Percentiles rank a stretch among this genome's conserved stretches.
These are phyloP conservation scores for Drosophila paranaensis DNA, from an alignment of 2,888 invertebrate species.

Conservation along the genomic window DNA sequence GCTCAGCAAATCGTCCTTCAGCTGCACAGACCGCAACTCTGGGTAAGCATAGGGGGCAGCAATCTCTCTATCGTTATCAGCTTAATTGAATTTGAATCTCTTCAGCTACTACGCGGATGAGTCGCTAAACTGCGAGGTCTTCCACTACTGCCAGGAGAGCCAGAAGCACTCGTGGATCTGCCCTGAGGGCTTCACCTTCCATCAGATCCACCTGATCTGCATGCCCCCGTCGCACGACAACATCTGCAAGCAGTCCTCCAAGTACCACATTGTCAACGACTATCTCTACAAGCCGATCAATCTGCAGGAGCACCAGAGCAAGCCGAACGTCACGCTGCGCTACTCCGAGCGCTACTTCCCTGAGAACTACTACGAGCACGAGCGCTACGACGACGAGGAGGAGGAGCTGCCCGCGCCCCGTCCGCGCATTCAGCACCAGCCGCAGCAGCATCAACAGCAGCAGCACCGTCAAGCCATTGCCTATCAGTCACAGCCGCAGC, in stretches of 20 bases:
- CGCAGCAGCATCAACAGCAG: constrained; percentile 69
- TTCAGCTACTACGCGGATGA: constrained; percentile 93
- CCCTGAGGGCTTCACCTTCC: constrained; percentile 91
- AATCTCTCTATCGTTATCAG: background rate
- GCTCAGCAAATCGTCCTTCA: constrained; percentile 93
- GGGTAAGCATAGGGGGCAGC: constrained; percentile 85
- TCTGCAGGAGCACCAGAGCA: constrained; percentile 91
- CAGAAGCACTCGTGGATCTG: constrained; percentile 97
- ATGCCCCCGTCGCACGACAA: constrained; percentile 96
- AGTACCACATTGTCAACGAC: constrained; percentile 96
- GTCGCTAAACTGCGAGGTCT: constrained; percentile 94
- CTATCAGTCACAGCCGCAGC: constrained; percentile 53
- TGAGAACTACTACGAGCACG: constrained; percentile 90
- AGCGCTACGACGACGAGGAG: constrained; percentile 83
- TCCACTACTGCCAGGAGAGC: constrained; percentile 96
- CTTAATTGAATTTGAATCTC: background rate
- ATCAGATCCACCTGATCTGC: constrained; percentile 95
- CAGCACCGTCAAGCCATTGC: constrained; percentile 67
- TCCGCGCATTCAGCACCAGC: constrained; percentile 80
- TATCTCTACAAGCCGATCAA: constrained; percentile 95
- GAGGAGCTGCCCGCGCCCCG: constrained; percentile 80
- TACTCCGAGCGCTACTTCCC: constrained; percentile 95
- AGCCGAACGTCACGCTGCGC: constrained; percentile 91
- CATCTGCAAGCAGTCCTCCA: constrained; percentile 94
- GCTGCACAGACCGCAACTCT: constrained; percentile 91